These are phyloP conservation scores for Rhodinocichla rosea DNA, from an alignment of 2,113 vertebrate genomes.

Conservation along the genomic window DNA sequence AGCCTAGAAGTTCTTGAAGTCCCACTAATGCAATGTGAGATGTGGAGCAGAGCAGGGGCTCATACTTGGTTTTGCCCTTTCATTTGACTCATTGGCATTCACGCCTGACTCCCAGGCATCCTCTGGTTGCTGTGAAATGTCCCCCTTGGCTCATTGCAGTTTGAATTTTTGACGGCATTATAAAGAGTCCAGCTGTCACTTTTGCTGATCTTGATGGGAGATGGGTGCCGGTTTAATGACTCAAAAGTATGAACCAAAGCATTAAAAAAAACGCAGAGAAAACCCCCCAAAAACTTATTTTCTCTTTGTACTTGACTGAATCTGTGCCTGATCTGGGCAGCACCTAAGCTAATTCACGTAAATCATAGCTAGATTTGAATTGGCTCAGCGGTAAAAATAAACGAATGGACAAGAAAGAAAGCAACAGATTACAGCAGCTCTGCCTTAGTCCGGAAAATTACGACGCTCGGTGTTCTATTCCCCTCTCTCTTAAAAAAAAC, in stretches of 20 bases:
- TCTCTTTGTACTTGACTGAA: conserved; percentile 12
- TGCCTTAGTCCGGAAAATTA: neutral
- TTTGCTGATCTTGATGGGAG: conserved; percentile 45
- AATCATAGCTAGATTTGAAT: neutral
- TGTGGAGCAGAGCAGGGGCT: neutral
- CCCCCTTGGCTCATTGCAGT: conserved; percentile 48
- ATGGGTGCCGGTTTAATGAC: conserved; percentile 51
- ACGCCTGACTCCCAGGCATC: conserved; percentile 57
- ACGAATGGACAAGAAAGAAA: neutral
- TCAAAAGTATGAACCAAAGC: conserved; percentile 53
- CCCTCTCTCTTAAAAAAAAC: neutral
- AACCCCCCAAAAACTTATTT: neutral
- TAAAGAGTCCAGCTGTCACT: conserved; percentile 66
- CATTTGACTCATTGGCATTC: conserved; percentile 65
- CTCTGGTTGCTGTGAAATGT: conserved; percentile 57
- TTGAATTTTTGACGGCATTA: conserved; percentile 61
- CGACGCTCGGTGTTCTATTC: neutral
- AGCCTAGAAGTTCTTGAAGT: neutral
- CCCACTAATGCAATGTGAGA: neutral
- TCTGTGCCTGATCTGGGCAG: neutral
- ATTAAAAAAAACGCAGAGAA: neutral
- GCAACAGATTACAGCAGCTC: neutral
- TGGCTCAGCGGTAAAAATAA: neutral
- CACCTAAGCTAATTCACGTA: neutral
- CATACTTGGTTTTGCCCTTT: conserved; percentile 55